Conservation (phyloP, 2,797 vertebrate genomes). For the Melanogrammus aeglefinus region DNA sequence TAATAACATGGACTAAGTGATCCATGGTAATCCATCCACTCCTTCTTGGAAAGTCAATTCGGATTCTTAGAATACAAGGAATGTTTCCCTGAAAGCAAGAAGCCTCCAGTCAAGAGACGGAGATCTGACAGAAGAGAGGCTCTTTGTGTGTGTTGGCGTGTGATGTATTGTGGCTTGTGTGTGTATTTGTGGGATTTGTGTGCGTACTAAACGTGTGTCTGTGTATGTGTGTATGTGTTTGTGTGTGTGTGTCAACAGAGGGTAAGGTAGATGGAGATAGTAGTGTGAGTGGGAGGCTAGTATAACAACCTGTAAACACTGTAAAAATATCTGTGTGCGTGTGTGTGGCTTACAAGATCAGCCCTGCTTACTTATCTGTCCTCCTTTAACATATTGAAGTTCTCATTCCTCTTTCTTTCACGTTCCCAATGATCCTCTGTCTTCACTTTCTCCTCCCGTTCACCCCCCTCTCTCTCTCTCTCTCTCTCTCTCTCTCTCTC, state of each 20-base stretch:
- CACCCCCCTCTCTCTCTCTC: too few relatives aligned
- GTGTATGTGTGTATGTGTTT: not conserved
- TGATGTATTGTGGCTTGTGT: not conserved
- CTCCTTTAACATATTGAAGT: slow-evolving; percentile 66
- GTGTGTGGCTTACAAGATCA: slow-evolving; percentile 43
- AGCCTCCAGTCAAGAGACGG: not conserved
- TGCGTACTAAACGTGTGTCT: not conserved
- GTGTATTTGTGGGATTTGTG: not conserved
- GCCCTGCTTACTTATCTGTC: slow-evolving; percentile 46
- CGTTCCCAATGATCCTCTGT: not conserved
- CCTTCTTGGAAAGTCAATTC: not conserved
- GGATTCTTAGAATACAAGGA: not conserved
- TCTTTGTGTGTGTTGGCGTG: not conserved
- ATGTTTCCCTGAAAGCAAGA: not conserved
- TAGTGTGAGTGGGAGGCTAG: slow-evolving; percentile 55
- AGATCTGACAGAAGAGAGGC: not conserved
- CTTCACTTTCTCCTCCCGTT: slow-evolving; percentile 51
- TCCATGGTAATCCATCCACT: not conserved
- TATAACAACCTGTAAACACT: slow-evolving; percentile 63
- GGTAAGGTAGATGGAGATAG: slow-evolving; percentile 38
- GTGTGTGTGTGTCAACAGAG: not conserved
- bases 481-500: too few relatives aligned
- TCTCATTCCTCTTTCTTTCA: slow-evolving; percentile 48
- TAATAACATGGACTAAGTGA: slow-evolving; percentile 16
- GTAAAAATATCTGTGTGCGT: slow-evolving; percentile 51